Evolutionary conservation across 2,797 vertebrate genomes (phyloP).

Genomic region (Pangasius macronema): DNA sequence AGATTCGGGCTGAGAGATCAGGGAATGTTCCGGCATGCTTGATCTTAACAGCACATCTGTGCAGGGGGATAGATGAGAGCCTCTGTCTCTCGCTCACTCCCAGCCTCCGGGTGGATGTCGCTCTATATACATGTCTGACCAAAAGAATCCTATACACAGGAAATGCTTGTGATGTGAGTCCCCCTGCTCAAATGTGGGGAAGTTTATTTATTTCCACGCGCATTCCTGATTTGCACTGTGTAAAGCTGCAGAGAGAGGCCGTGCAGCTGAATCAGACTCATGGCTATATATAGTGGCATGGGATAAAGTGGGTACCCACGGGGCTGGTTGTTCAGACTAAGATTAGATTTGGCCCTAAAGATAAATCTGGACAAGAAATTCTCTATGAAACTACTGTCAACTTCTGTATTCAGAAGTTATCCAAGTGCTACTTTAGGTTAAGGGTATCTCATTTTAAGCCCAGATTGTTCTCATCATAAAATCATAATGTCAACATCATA

Average conservation of each 20-base stretch:
- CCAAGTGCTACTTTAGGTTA: not conserved
- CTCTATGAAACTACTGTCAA: not conserved
- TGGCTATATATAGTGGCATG: constrained; percentile 60
- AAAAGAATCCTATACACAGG: constrained; percentile 74
- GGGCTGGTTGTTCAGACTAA: constrained; percentile 29
- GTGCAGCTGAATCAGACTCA: constrained; percentile 60
- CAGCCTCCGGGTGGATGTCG: constrained; percentile 60
- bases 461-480: not conserved
- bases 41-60: constrained; percentile 52
- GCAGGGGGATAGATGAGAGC: constrained; percentile 51
- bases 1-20: constrained; percentile 9
- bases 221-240: constrained; percentile 93
- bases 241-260: constrained; percentile 70
- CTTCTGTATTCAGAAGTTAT: not conserved
- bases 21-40: constrained; percentile 7
- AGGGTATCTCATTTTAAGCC: not conserved
- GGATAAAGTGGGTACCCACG: constrained; percentile 31
- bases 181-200: constrained; percentile 87
- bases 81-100: constrained; percentile 30
- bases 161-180: constrained; percentile 78
- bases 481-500: not conserved
- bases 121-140: constrained; percentile 75
- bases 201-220: constrained; percentile 94
- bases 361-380: constrained; percentile 26
- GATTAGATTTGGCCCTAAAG: constrained; percentile 36